Conservation (phyloP, 2,797 vertebrate genomes). For the Simalia tracyae region DNA sequence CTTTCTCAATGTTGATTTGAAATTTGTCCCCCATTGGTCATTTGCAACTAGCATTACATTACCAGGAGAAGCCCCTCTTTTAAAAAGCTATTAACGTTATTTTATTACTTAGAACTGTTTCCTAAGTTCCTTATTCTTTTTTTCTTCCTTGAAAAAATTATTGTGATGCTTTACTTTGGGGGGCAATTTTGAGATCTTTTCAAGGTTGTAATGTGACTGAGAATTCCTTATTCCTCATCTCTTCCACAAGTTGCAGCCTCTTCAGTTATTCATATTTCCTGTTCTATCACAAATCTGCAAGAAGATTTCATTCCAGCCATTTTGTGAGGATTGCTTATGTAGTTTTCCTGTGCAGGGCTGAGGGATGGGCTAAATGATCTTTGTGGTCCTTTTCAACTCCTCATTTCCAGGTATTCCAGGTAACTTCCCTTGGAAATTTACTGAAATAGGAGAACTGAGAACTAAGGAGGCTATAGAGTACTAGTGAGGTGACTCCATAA, state of each 20-base stretch:
- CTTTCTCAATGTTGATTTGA: conserved; percentile 14
- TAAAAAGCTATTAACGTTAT: background rate
- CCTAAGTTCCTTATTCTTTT: background rate
- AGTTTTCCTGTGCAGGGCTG: background rate
- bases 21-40: conserved; percentile 16
- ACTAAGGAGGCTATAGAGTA: no score
- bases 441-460: no score
- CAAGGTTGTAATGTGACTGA: background rate
- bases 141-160: background rate
- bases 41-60: background rate
- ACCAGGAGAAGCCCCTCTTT: background rate
- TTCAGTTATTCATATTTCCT: background rate
- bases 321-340: background rate
- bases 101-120: background rate
- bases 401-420: background rate
- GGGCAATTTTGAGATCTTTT: background rate
- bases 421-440: no score
- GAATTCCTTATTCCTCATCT: background rate
- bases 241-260: background rate
- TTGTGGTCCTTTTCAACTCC: background rate
- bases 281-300: background rate
- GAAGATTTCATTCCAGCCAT: background rate
- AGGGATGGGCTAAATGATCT: background rate
- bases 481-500: no score
- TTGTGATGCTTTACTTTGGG: background rate